Conservation (phyloP, 2,888 invertebrate genomes). For the Limenitis camilla region DNA sequence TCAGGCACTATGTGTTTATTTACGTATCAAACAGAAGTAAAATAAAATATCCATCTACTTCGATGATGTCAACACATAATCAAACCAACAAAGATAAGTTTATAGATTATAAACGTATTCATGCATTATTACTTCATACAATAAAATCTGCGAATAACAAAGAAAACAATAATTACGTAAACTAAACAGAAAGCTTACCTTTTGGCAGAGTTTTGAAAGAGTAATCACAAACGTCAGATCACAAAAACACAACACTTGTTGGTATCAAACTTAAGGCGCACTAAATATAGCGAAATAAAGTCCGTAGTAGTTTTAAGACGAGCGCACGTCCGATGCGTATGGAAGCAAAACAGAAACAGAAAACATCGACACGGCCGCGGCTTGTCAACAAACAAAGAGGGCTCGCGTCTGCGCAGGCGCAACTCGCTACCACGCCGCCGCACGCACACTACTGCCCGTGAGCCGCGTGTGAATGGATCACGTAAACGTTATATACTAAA, state of each 20-base stretch:
- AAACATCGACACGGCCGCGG: slow-evolving; percentile 36
- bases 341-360: slow-evolving; percentile 40
- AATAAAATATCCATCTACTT: too few species aligned
- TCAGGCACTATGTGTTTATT: not conserved
- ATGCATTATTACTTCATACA: too few species aligned
- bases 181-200: slow-evolving; percentile 37
- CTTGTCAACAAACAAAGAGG: slow-evolving; percentile 74
- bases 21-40: not conserved
- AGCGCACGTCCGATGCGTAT: slow-evolving; percentile 41
- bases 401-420: slow-evolving; percentile 62
- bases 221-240: slow-evolving; percentile 36
- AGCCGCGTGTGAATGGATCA: slow-evolving; percentile 65
- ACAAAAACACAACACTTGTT: slow-evolving; percentile 41
- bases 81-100: too few species aligned
- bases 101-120: too few species aligned
- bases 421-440: slow-evolving; percentile 35
- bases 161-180: not conserved
- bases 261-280: slow-evolving; percentile 47
- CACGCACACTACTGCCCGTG: slow-evolving; percentile 48
- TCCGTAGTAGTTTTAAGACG: slow-evolving; percentile 20
- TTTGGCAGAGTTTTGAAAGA: slow-evolving; percentile 53
- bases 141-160: too few species aligned
- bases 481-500: slow-evolving; percentile 47
- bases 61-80: too few species aligned
- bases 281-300: slow-evolving; percentile 56